These are phyloP conservation scores for Eubasilissa regina DNA, from an alignment of 1,140 invertebrate species.

Conservation along the genomic window DNA sequence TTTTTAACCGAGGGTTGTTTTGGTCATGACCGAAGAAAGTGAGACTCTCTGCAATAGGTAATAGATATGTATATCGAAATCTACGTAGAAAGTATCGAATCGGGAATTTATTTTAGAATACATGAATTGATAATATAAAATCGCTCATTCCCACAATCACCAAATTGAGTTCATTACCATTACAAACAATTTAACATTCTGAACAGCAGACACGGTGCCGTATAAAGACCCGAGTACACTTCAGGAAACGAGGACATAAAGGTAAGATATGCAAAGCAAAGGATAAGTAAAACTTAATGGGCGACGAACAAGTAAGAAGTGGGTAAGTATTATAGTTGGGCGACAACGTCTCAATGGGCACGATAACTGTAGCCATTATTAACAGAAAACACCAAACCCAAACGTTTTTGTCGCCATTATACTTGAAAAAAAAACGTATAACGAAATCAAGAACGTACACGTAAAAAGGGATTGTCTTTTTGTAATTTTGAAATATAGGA, in stretches of 20 bases:
- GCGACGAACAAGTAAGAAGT: neutral
- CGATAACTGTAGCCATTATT: constrained; percentile 14
- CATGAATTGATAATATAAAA: no score
- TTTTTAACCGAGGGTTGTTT: no score
- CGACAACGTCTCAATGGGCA: neutral
- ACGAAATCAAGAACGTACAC: neutral
- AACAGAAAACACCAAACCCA: constrained; percentile 25
- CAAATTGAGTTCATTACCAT: no score
- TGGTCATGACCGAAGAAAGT: no score
- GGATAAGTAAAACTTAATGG: neutral
- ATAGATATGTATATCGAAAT: no score
- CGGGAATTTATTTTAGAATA: no score
- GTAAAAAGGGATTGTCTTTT: no score
- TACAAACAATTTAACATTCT: constrained; percentile 14
- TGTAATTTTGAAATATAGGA: no score
- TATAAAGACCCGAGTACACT: neutral
- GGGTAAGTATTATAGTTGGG: neutral
- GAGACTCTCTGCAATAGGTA: no score
- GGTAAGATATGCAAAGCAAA: constrained; percentile 7
- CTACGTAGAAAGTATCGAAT: no score
- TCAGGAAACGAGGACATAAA: neutral
- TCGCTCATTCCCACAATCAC: no score
- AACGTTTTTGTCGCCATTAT: constrained; percentile 9
- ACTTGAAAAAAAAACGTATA: neutral
- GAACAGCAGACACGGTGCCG: no score